A percentile compares a stretch with the other conserved stretches of the same genome.
phyloP scores from a whole-genome alignment of 2,888 invertebrate genomes.

The Miltochrista miniata region DNA sequence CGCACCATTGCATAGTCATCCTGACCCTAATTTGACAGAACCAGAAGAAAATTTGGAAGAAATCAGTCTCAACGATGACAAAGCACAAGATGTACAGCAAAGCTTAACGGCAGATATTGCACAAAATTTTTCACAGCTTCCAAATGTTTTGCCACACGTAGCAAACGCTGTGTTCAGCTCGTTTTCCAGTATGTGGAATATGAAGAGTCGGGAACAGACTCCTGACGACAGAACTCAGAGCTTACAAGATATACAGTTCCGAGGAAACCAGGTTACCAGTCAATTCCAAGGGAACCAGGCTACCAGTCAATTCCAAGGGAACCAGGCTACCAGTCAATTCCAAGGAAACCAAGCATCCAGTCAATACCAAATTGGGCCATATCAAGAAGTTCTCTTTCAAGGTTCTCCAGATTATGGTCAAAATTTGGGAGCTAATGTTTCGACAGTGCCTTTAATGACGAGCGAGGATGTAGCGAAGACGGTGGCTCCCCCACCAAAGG shows the following conservation, averaged over 20 bases:
- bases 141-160: constrained; percentile 83
- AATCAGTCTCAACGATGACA: constrained; percentile 67
- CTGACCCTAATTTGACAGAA: constrained; percentile 75
- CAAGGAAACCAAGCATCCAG: not conserved
- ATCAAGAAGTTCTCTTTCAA: constrained; percentile 41
- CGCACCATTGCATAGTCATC: constrained; percentile 66
- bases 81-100: constrained; percentile 50
- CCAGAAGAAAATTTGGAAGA: constrained; percentile 72
- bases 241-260: constrained; percentile 9
- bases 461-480: constrained; percentile 51
- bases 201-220: constrained; percentile 66
- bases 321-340: not conserved
- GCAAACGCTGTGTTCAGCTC: constrained; percentile 86
- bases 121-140: constrained; percentile 82
- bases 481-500: constrained; percentile 65
- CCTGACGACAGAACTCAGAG: constrained; percentile 47
- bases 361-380: constrained; percentile 1
- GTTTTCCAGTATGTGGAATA: constrained; percentile 79
- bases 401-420: constrained; percentile 2
- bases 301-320: not conserved
- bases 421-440: constrained; percentile 24
- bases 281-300: constrained; percentile 1
- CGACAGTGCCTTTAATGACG: constrained; percentile 45
- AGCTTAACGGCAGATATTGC: constrained; percentile 78
- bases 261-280: constrained; percentile 3